phyloP scores from a whole-genome alignment of 2,888 invertebrate genomes.

The Cerceris rybyensis region DNA sequence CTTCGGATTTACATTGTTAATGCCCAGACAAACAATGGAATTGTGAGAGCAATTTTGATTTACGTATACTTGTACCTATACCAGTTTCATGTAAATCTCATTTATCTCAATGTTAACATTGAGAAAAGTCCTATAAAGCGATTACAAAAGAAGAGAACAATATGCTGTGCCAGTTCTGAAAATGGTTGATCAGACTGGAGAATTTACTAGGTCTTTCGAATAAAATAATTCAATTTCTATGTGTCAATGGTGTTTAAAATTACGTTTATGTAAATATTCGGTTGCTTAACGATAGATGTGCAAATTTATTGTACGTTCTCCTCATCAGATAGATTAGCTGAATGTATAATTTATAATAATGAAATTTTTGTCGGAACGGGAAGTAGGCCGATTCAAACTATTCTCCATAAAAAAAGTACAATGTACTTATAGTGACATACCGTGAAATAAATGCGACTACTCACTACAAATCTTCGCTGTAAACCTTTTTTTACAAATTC shows the following conservation, averaged over 20 bases:
- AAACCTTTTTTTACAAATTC: conserved; percentile 28
- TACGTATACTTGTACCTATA: no score
- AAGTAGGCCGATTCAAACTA: conserved; percentile 33
- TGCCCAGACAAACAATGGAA: no score
- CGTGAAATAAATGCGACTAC: conserved; percentile 27
- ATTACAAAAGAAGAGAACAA: no score
- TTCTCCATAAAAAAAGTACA: conserved; percentile 51
- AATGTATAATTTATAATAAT: conserved; percentile 40
- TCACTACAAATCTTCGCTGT: conserved; percentile 36
- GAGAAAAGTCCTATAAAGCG: no score
- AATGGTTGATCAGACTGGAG: conserved; percentile 38
- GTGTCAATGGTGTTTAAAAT: background rate
- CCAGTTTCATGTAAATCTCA: no score
- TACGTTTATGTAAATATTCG: conserved; percentile 10
- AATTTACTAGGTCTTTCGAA: background rate
- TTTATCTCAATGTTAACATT: no score
- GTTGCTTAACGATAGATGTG: background rate
- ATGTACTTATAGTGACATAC: conserved; percentile 50
- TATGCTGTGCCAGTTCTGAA: background rate
- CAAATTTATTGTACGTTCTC: conserved; percentile 9
- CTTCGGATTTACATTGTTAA: no score
- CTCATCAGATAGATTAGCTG: conserved; percentile 20
- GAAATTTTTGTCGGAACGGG: conserved; percentile 13
- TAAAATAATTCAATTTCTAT: background rate
- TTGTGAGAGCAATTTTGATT: no score